phyloP scores from a whole-genome alignment of 2,888 invertebrate genomes.

The Chironomus riparius region DNA sequence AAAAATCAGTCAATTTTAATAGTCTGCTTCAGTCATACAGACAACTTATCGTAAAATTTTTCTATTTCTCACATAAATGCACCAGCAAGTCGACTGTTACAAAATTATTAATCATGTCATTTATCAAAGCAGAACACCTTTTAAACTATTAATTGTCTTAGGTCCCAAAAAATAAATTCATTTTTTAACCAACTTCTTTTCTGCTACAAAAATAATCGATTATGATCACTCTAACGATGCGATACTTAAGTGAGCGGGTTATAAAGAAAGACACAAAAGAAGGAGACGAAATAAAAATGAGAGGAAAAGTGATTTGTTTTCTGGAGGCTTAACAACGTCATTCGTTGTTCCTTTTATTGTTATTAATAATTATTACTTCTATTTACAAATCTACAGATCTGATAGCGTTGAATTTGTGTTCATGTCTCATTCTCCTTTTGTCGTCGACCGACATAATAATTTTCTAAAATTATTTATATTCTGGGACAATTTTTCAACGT shows the following conservation, averaged over 20 bases:
- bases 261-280: not conserved
- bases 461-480: not conserved
- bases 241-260: not conserved
- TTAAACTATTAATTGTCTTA: not conserved
- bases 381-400: not conserved
- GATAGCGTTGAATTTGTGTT: not conserved
- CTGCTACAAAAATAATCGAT: not conserved
- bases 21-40: too few relatives aligned
- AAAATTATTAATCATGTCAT: too few relatives aligned
- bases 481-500: not conserved
- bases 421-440: not conserved
- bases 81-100: too few relatives aligned
- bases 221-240: not conserved
- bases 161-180: not conserved
- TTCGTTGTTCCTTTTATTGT: not conserved
- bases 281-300: too few relatives aligned
- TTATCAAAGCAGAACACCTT: not conserved
- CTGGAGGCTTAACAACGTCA: conserved; percentile 1
- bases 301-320: conserved; percentile 7
- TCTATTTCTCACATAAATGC: too few relatives aligned
- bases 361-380: not conserved
- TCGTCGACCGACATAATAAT: not conserved
- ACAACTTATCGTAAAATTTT: too few relatives aligned
- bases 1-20: too few relatives aligned
- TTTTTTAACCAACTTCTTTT: not conserved